Base-by-base conservation (phyloP, 2,797 vertebrate species). In the Clarias laeviceps region DNA sequence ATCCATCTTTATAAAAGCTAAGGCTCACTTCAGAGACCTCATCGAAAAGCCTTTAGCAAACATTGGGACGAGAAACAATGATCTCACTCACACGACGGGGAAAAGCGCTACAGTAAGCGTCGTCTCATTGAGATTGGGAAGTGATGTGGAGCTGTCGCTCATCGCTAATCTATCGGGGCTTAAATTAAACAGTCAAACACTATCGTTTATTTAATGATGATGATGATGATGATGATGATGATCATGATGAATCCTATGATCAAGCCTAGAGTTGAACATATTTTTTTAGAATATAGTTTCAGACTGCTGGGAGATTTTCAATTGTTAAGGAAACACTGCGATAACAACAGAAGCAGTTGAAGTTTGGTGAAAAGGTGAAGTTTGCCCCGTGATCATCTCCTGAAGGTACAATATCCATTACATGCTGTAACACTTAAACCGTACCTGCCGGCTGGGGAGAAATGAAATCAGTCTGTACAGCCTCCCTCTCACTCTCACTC, bases 351-450 rank as follows among this genome's bases (percentile, higher is more conserved):
- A 12, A 27, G 22, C 15, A 65, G 62, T 27, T 66, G 45, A 22
- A 54, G 64, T 68, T 82, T 14, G 22, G 27, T 68, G 64, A 32
- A 50, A 14, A 5, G 14, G 40, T 68, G 79, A 81, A 68, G 79
- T 20, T 82, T 56, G 20, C 50, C 40, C 68, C 18, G 11, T 66
- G 64, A 11, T 66, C 29, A 2, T 64, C n/a, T 66, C 80, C 45
- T 82, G 3, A 32, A 32, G 45, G 64, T 57, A 54, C 64, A 9
- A 32, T 34, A 34, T 34, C 40, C 64, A 57, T 69, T 68, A 68
- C 27, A 32, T 15, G 37, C 40, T 56, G 91, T 93, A 92, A 92
- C 90, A 93, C 93, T 94, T 92, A 92, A 91, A 94, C 86, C 89
- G 90, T 90, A 90, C 86, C 92, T 93, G 93, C 94, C 91, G 92